Conservation (phyloP, 2,797 vertebrate species). For the Muscicapa comitata region DNA sequence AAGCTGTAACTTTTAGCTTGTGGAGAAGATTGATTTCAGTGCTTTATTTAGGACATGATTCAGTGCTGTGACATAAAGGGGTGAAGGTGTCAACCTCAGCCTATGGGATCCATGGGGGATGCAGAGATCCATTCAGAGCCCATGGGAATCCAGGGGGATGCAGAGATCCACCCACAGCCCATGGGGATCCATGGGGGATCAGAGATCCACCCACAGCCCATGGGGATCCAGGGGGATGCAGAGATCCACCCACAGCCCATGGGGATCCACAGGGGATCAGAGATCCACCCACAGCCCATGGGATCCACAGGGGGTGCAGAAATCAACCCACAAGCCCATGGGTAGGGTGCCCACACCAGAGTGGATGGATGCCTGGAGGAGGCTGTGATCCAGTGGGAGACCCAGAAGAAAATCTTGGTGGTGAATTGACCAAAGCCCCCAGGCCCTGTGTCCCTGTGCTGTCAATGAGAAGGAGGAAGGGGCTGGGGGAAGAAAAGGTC, state of each 20-base stretch:
- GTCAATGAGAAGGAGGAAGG: background rate
- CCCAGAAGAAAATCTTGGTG: background rate
- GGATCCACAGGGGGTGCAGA: background rate
- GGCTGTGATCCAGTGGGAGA: background rate
- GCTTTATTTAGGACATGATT: background rate
- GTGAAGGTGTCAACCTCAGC: background rate
- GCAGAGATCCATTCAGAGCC: background rate
- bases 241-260: too few species aligned
- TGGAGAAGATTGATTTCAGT: background rate
- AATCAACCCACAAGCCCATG: background rate
- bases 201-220: too few species aligned
- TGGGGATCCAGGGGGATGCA: too few species aligned
- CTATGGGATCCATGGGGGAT: background rate
- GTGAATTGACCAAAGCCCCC: background rate
- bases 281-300: too few species aligned
- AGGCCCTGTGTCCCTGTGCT: background rate
- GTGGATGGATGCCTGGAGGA: background rate
- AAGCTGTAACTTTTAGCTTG: background rate
- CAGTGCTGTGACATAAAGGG: fast-evolving
- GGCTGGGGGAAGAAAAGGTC: background rate
- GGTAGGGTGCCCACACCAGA: background rate
- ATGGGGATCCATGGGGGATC: too few species aligned
- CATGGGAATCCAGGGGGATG: background rate
- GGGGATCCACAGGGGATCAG: too few species aligned
- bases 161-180: too few species aligned